Evolutionary conservation across 2,888 invertebrate species (phyloP).

Genomic region (Hypolimnas misippus): DNA sequence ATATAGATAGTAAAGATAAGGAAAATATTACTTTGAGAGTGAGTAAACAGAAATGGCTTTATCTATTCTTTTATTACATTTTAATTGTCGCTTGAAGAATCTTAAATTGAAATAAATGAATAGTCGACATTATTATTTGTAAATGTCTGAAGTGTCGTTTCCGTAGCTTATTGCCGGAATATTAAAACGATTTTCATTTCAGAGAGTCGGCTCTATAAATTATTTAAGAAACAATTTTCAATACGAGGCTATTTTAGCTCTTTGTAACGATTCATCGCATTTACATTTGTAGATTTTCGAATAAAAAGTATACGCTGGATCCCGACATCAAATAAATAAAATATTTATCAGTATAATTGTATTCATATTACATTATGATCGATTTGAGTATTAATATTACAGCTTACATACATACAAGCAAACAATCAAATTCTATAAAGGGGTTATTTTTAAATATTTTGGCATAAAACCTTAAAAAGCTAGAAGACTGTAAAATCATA

Average conservation of each 20-base stretch:
- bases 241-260: neutral
- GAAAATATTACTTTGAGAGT: too few relatives aligned
- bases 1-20: too few relatives aligned
- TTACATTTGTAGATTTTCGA: neutral
- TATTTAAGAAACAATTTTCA: slow-evolving; percentile 8
- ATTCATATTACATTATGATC: too few relatives aligned
- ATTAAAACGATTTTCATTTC: slow-evolving; percentile 5
- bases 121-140: neutral
- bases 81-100: neutral
- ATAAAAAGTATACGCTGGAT: neutral
- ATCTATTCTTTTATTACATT: too few relatives aligned
- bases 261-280: neutral
- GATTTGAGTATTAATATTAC: too few relatives aligned
- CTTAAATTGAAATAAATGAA: neutral
- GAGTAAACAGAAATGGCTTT: too few relatives aligned
- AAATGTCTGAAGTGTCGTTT: neutral
- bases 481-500: too few relatives aligned
- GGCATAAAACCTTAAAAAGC: too few relatives aligned
- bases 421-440: too few relatives aligned
- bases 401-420: too few relatives aligned
- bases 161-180: neutral
- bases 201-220: slow-evolving; percentile 1
- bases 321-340: neutral
- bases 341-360: too few relatives aligned
- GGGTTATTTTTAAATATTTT: too few relatives aligned